A percentile compares a stretch with the other conserved stretches of the same genome.
These are phyloP conservation scores for Cheirogaleus major DNA, from an alignment of 2,797 vertebrate genomes.

Conservation along the genomic window DNA sequence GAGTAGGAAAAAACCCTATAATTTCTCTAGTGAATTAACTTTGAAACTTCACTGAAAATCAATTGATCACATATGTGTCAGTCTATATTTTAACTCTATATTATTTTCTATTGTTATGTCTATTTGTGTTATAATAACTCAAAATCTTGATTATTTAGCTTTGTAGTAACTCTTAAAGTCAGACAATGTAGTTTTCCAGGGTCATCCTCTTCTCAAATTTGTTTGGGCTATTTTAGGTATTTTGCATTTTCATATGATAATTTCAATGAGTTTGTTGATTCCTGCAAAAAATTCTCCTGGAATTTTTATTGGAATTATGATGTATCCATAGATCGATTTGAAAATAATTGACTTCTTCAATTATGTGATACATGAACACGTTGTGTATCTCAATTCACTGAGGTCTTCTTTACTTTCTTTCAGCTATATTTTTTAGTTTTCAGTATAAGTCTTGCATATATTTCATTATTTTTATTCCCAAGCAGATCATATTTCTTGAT, in stretches of 20 bases:
- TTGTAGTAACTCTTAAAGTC: neutral
- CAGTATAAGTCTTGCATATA: neutral
- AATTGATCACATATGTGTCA: neutral
- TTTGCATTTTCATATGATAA: neutral
- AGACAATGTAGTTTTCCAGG: neutral
- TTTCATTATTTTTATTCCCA: neutral
- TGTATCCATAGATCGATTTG: neutral
- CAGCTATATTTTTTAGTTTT: neutral
- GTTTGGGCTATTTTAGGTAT: neutral
- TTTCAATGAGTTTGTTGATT: neutral
- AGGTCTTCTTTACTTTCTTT: neutral
- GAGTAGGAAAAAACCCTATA: neutral
- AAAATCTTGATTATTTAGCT: neutral
- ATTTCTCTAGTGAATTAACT: neutral
- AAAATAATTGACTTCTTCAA: neutral
- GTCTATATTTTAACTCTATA: neutral
- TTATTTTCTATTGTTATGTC: neutral
- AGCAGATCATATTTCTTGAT: neutral
- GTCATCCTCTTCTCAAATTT: neutral
- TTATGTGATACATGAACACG: neutral
- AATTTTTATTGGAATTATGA: neutral
- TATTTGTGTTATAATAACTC: neutral
- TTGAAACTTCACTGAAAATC: neutral
- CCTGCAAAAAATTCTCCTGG: neutral
- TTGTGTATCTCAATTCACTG: neutral